Conservation (phyloP, 2,113 vertebrate species). For the Smithornis capensis region DNA sequence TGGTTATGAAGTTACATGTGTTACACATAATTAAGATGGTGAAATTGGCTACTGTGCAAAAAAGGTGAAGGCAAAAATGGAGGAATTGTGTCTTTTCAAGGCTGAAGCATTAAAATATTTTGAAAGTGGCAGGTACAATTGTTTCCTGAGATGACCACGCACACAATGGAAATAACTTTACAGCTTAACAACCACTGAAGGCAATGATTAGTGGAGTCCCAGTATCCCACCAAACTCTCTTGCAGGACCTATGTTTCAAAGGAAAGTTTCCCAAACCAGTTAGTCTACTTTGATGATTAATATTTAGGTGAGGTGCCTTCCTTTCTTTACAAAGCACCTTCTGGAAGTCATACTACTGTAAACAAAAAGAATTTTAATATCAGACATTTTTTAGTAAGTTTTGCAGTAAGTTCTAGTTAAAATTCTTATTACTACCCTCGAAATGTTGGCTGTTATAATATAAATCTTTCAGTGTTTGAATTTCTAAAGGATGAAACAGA, state of each 20-base stretch:
- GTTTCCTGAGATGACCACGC: background rate
- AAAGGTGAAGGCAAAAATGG: background rate
- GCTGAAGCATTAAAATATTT: background rate
- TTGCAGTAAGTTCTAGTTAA: background rate
- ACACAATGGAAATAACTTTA: background rate
- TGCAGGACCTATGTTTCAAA: background rate
- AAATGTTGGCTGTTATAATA: background rate
- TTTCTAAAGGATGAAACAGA: background rate
- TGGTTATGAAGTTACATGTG: background rate
- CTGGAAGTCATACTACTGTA: background rate
- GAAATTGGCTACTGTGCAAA: background rate
- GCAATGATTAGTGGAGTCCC: too few species aligned
- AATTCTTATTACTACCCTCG: background rate
- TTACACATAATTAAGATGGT: background rate
- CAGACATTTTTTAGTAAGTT: background rate
- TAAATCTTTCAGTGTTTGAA: background rate
- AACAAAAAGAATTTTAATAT: background rate
- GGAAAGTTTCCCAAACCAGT: background rate
- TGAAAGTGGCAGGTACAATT: background rate
- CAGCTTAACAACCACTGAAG: background rate
- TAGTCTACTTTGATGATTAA: background rate
- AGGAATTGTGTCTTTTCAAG: background rate
- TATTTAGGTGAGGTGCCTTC: background rate
- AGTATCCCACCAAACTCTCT: background rate
- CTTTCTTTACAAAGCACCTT: background rate